Base-by-base conservation (phyloP, 2,113 vertebrate genomes). In the Engraulis encrasicolus region DNA sequence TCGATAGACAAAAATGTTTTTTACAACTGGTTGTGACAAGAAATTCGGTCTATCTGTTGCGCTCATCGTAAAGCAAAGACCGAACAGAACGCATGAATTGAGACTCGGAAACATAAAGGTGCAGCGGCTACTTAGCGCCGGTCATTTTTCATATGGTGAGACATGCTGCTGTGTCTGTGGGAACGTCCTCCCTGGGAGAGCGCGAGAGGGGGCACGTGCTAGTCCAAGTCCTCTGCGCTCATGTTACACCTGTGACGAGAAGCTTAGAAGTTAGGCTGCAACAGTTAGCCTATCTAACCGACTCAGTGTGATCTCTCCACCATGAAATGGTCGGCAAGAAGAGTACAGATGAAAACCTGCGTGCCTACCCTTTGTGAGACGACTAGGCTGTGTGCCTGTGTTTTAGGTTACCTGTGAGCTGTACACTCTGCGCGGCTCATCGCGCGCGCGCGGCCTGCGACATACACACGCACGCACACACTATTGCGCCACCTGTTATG, bases 1-100 rank as follows among this genome's bases (percentile, higher is more conserved):
- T 50, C 98, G 95, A 88, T 95, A 99, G 83, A 99, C 95, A 85
- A 96, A 93, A 36, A 99, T 93, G 54, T 94, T 97, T 92, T 98
- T 99, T 86, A 99, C 98, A 2, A 93, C 92, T 0, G 98, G 98
- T 93, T 99, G 98, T 0, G 96, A 94, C 49, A 96, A 92, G 90
- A 96, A 96, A 38, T 91, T 95, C 3, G 94, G 94, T 89, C 95
- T 95, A 0, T 95, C 86, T 20, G n/a, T n/a, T n/a, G 91, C 88
- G 38, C 87, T 87, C 95, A 96, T 95, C 5, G 37, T 83, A 61
- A 80, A 37, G 85, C 85, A 82, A 88, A 84, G 27, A 74, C 11
- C 23, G 7, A 71, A 1, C 2, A 31, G 6, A 34, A 27, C 27
- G 17, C 66, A 34, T 31, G 14, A 74, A 74, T 15, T 74, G 66